Conservation (phyloP, 2,113 vertebrate species). For the Tetrao urogallus region DNA sequence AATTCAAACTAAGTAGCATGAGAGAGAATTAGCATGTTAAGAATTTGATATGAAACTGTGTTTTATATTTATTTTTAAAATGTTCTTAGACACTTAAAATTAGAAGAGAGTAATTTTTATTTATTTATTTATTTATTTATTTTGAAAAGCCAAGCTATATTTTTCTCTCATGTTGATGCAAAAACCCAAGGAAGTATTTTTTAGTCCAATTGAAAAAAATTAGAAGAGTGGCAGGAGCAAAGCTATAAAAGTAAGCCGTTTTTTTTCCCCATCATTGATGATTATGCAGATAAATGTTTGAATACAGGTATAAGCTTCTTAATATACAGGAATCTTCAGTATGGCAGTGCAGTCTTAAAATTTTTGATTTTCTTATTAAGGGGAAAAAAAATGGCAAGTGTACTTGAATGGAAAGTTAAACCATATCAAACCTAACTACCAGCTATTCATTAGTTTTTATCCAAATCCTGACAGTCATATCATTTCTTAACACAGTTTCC, state of each 20-base stretch:
- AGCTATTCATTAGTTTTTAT: neutral
- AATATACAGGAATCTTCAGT: neutral
- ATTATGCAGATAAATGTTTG: neutral
- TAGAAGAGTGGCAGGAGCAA: neutral
- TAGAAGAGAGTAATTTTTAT: neutral
- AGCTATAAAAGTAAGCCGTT: neutral
- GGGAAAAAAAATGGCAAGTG: neutral
- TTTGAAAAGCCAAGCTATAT: neutral
- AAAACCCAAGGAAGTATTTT: neutral
- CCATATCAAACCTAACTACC: neutral
- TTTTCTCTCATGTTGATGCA: neutral
- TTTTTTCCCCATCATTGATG: neutral
- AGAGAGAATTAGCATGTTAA: neutral
- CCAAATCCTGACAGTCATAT: neutral
- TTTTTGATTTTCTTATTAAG: neutral
- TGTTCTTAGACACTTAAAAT: neutral
- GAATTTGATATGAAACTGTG: neutral
- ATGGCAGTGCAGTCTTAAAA: neutral
- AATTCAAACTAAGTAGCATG: neutral
- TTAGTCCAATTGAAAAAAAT: neutral
- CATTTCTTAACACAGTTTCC: neutral
- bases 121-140: too few relatives aligned
- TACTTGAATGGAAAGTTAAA: neutral
- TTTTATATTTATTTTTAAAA: neutral
- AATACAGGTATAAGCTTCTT: neutral